These are phyloP conservation scores for Procambarus clarkii DNA, from an alignment of 1,140 invertebrate genomes.

Conservation along the genomic window DNA sequence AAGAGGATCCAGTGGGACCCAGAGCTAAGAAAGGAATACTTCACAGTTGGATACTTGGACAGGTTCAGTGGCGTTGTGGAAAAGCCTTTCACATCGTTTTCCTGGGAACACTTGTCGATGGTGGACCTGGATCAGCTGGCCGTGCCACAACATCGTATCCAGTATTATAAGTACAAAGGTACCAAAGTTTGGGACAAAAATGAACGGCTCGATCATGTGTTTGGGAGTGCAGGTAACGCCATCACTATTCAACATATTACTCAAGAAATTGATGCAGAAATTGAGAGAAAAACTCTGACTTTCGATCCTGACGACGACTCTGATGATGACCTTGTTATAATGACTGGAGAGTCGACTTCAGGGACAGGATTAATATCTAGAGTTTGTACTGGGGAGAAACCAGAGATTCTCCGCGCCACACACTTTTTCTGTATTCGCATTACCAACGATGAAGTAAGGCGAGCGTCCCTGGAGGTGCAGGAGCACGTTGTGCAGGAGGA, in stretches of 20 bases:
- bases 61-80: conserved; percentile 78
- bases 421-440: conserved; percentile 72
- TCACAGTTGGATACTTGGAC: conserved; percentile 78
- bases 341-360: not conserved
- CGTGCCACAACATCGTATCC: conserved; percentile 79
- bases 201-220: conserved; percentile 77
- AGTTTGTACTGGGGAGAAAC: conserved; percentile 7
- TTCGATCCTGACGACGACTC: conserved; percentile 59
- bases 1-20: conserved; percentile 78
- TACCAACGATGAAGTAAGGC: conserved; percentile 51
- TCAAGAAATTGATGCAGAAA: conserved; percentile 63
- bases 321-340: conserved; percentile 38
- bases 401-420: conserved; percentile 62
- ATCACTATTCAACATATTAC: conserved; percentile 68
- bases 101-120: conserved; percentile 77
- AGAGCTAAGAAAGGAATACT: conserved; percentile 75
- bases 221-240: conserved; percentile 74
- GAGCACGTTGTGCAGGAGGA: conserved; percentile 67
- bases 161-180: conserved; percentile 78
- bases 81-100: conserved; percentile 77
- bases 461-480: conserved; percentile 51
- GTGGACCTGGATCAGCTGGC: conserved; percentile 77
- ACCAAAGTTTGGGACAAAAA: conserved; percentile 79
- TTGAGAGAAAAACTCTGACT: conserved; percentile 11
- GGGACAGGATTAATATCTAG: not conserved